Conservation (phyloP, 2,113 vertebrate species). For the Protobothrops mucrosquamatus region DNA sequence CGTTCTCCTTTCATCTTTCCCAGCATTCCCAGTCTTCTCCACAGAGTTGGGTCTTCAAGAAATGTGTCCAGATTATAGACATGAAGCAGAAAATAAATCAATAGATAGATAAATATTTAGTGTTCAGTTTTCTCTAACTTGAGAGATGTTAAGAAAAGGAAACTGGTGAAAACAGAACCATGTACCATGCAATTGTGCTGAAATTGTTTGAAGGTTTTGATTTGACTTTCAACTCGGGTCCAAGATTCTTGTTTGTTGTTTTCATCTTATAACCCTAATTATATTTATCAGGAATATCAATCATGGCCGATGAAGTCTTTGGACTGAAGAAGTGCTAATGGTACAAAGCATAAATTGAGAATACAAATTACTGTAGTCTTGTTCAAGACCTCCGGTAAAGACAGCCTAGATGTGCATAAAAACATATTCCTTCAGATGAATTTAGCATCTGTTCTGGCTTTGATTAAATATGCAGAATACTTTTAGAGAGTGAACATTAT, state of each 20-base stretch:
- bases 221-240: background rate
- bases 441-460: constrained; percentile 22
- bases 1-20: background rate
- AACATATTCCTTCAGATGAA: background rate
- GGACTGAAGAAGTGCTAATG: background rate
- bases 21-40: background rate
- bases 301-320: background rate
- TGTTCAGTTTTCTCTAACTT: background rate
- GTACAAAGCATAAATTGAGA: background rate
- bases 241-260: background rate
- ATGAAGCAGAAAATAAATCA: background rate
- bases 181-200: background rate
- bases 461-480: constrained; percentile 27
- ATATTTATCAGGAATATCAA: constrained; percentile 10
- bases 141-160: constrained; percentile 4
- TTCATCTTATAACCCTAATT: background rate
- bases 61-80: background rate
- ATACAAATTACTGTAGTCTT: background rate
- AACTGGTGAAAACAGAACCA: background rate
- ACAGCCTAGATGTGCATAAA: background rate
- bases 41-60: background rate
- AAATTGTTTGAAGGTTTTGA: background rate
- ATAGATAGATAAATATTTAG: background rate
- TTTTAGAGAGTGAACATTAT: constrained; percentile 17
- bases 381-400: background rate